Conservation (phyloP, 2,113 vertebrate species). For the Urocitellus parryii region DNA sequence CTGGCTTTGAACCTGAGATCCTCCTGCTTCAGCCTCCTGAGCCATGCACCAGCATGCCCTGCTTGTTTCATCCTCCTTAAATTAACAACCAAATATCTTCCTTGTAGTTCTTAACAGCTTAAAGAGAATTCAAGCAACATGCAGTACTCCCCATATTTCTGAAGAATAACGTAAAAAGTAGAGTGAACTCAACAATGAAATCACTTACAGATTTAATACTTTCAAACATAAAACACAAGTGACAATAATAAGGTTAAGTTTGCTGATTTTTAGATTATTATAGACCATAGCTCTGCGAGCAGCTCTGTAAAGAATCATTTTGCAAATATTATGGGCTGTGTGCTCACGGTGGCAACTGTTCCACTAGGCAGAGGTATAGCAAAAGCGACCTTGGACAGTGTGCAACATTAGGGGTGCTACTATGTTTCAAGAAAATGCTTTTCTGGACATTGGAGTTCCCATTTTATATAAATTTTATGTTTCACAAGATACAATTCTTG, state of each 20-base stretch:
- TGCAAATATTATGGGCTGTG: background rate
- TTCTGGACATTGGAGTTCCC: background rate
- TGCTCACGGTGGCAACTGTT: background rate
- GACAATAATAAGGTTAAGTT: background rate
- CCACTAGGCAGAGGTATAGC: background rate
- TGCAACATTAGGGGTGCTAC: background rate
- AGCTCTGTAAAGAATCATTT: background rate
- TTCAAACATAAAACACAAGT: background rate
- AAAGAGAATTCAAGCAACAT: background rate
- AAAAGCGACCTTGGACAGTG: background rate
- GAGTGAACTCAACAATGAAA: background rate
- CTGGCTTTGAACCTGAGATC: too few species aligned
- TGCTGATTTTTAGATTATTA: background rate
- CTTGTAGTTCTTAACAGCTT: background rate
- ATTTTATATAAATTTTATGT: background rate
- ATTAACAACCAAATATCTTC: background rate
- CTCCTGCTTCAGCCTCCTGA: too few species aligned
- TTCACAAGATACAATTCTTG: background rate
- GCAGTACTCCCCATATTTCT: background rate
- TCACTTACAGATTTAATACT: background rate
- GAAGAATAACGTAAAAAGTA: background rate
- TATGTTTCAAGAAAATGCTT: background rate
- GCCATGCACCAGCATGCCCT: too few species aligned
- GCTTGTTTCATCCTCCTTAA: background rate
- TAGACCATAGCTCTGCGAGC: background rate